These are phyloP conservation scores for Pseudotriccus pelzelni DNA, from an alignment of 2,797 vertebrate genomes.

Conservation along the genomic window DNA sequence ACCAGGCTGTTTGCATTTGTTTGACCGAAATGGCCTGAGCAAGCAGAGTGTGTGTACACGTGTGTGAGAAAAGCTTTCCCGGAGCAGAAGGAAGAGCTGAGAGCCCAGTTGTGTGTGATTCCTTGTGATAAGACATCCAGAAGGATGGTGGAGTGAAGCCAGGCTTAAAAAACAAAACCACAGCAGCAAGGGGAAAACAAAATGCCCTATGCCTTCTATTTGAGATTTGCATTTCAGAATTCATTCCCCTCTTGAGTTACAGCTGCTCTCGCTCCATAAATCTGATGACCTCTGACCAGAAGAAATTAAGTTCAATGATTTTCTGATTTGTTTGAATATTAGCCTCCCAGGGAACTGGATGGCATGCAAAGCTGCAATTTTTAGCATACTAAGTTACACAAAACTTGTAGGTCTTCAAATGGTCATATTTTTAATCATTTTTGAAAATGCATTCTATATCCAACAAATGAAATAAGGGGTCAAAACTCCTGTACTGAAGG, in stretches of 20 bases:
- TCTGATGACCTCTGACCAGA: background rate
- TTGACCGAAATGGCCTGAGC: background rate
- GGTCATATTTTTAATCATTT: background rate
- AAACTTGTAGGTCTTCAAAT: background rate
- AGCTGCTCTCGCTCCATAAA: background rate
- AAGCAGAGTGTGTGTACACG: rapidly evolving
- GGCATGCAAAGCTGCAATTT: background rate
- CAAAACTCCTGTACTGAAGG: background rate
- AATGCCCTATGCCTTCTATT: background rate
- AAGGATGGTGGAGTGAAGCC: background rate
- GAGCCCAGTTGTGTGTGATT: background rate
- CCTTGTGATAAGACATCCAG: background rate
- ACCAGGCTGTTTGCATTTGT: background rate
- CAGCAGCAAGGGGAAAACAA: background rate
- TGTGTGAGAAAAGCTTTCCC: background rate
- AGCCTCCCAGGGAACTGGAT: background rate
- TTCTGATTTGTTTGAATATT: background rate
- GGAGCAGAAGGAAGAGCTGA: background rate
- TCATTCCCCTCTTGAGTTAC: background rate
- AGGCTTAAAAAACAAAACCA: background rate
- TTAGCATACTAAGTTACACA: background rate
- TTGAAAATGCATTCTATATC: background rate
- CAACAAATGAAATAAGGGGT: background rate
- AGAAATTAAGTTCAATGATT: background rate
- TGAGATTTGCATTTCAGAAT: background rate